Conservation (phyloP, 2,888 invertebrate genomes). For the Perizoma flavofasciatum region DNA sequence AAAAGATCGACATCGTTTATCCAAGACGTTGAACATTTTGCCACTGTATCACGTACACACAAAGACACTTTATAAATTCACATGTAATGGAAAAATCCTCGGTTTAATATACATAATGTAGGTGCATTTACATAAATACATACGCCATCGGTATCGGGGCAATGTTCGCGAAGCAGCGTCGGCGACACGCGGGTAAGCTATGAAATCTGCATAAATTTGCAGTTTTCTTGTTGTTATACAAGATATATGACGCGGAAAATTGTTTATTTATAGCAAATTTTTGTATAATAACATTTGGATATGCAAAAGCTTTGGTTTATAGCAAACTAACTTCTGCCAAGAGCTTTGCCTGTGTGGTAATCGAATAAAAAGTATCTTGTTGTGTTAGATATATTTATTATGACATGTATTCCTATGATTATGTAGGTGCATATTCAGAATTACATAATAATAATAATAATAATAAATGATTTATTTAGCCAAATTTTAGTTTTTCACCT, state of each 20-base stretch:
- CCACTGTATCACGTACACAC: constrained; percentile 32
- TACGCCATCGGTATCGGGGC: constrained; percentile 51
- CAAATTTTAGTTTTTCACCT: too few relatives aligned
- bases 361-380: too few relatives aligned
- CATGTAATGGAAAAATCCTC: constrained; percentile 57
- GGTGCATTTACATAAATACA: constrained; percentile 64
- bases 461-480: too few relatives aligned
- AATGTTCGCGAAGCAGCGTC: constrained; percentile 49
- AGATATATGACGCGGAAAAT: constrained; percentile 72
- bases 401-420: too few relatives aligned
- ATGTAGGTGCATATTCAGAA: too few relatives aligned
- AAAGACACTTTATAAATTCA: constrained; percentile 40
- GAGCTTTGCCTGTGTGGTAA: too few relatives aligned
- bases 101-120: constrained; percentile 57
- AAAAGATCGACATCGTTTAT: constrained; percentile 15
- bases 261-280: constrained; percentile 69
- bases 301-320: constrained; percentile 28
- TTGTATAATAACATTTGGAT: constrained; percentile 44
- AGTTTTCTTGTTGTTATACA: constrained; percentile 74
- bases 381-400: too few relatives aligned
- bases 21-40: constrained; percentile 20
- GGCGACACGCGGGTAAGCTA: constrained; percentile 61
- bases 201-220: constrained; percentile 78
- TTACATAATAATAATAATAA: too few relatives aligned
- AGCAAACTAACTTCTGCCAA: constrained; percentile 14